Evolutionary conservation across 2,797 vertebrate genomes (phyloP).

Genomic region (Epinephelus malabaricus): DNA sequence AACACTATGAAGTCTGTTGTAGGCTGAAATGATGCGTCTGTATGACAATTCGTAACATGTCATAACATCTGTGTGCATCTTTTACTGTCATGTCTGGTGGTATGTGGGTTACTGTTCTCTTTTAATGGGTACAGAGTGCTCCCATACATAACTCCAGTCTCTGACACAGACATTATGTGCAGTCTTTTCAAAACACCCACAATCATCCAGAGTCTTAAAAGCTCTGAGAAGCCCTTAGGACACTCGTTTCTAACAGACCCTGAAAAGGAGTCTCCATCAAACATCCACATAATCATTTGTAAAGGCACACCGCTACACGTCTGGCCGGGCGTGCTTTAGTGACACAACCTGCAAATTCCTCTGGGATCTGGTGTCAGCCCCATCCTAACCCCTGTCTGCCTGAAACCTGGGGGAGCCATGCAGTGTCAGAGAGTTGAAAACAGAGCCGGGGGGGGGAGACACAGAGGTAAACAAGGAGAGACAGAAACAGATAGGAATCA

Average conservation of each 20-base stretch:
- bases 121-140: conserved; percentile 43
- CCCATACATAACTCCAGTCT: conserved; percentile 43
- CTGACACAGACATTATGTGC: conserved; percentile 54
- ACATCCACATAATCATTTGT: conserved; percentile 70
- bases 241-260: conserved; percentile 57
- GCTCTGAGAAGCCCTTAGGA: conserved; percentile 69
- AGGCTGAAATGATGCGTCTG: not conserved
- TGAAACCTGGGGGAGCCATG: conserved; percentile 56
- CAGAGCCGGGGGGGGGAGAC: conserved; percentile 22
- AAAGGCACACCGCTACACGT: conserved; percentile 64
- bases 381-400: conserved; percentile 52
- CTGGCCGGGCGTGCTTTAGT: conserved; percentile 63
- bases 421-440: conserved; percentile 24
- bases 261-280: conserved; percentile 58
- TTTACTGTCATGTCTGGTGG: conserved; percentile 5
- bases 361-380: conserved; percentile 70
- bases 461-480: conserved; percentile 19
- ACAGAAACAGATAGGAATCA: conserved; percentile 35
- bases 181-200: conserved; percentile 75
- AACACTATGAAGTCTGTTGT: not conserved
- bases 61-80: conserved; percentile 13
- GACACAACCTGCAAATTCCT: conserved; percentile 76
- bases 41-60: conserved; percentile 18
- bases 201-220: conserved; percentile 71
- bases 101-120: conserved; percentile 45